phyloP scores from a whole-genome alignment of 2,797 vertebrate genomes.

The Tragelaphus eurycerus region DNA sequence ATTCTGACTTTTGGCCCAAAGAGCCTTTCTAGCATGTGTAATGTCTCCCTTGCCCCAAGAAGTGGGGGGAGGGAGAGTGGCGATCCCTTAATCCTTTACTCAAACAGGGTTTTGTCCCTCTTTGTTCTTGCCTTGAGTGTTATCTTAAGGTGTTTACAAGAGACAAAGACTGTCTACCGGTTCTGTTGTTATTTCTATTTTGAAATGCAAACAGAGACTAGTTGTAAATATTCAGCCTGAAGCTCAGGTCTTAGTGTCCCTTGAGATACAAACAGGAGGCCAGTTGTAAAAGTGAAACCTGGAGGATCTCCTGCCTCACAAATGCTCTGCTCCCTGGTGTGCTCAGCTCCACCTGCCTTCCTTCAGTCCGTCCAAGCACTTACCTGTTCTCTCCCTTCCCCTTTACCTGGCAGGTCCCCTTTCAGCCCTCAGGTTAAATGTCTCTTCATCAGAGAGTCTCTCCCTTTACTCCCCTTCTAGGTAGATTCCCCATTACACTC shows the following conservation, averaged over 20 bases:
- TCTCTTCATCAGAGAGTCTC: not conserved
- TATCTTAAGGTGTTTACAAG: not conserved
- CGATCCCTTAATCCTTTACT: not conserved
- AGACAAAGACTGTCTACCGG: not conserved
- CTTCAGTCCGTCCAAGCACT: not conserved
- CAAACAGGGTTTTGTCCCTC: not conserved
- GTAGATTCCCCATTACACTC: not conserved
- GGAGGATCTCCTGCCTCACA: not conserved
- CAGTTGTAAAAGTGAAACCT: not conserved
- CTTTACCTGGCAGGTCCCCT: not conserved
- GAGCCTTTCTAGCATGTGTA: not conserved
- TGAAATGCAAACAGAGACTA: not conserved
- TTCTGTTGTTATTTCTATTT: not conserved
- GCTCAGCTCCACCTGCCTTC: not conserved
- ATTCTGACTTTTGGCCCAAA: not conserved
- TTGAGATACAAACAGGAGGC: not conserved
- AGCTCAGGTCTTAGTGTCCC: not conserved
- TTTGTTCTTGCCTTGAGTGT: not conserved
- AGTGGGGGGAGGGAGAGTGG: not conserved
- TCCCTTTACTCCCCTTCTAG: not conserved
- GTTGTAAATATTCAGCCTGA: not conserved
- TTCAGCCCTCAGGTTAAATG: not conserved
- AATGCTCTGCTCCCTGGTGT: fast-evolving
- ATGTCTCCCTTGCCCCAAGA: not conserved
- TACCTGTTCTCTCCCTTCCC: not conserved